Evolutionary conservation across 2,888 invertebrate genomes (phyloP).

Genomic region (Agriopis marginaria): DNA sequence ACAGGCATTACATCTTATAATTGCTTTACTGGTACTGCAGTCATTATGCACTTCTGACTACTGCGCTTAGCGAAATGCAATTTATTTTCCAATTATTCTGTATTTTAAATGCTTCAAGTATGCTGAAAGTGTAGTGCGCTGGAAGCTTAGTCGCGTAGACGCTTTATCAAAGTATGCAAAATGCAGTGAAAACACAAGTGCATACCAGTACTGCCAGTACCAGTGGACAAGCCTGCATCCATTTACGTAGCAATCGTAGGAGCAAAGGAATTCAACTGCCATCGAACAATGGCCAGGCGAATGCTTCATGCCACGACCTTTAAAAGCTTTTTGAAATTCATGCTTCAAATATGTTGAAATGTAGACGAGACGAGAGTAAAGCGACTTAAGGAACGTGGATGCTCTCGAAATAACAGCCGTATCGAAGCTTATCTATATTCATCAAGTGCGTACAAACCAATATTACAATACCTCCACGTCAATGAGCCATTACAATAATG

Average conservation of each 20-base stretch:
- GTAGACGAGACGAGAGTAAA: slow-evolving; percentile 19
- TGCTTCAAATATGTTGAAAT: slow-evolving; percentile 43
- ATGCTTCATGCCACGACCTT: slow-evolving; percentile 49
- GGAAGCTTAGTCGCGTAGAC: slow-evolving; percentile 49
- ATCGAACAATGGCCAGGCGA: slow-evolving; percentile 56
- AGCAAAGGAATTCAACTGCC: slow-evolving; percentile 59
- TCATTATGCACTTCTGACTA: slow-evolving; percentile 8
- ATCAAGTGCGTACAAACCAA: slow-evolving; percentile 28
- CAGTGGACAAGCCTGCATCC: slow-evolving; percentile 55
- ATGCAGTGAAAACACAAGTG: slow-evolving; percentile 48
- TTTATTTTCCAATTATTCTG: slow-evolving; percentile 33
- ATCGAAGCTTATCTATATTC: slow-evolving; percentile 41
- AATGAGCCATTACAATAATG: slow-evolving; percentile 22
- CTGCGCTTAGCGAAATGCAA: slow-evolving; percentile 16
- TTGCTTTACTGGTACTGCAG: background rate
- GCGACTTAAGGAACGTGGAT: background rate
- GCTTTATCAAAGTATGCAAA: slow-evolving; percentile 45
- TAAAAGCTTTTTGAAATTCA: slow-evolving; percentile 45
- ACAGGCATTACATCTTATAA: slow-evolving; percentile 3
- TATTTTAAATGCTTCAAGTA: slow-evolving; percentile 28
- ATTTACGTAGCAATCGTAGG: slow-evolving; percentile 58
- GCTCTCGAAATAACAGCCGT: slow-evolving; percentile 22
- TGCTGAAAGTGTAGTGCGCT: slow-evolving; percentile 46
- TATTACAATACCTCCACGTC: slow-evolving; percentile 41
- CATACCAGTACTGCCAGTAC: slow-evolving; percentile 30